Conservation (phyloP, 2,797 vertebrate species). For the Ibycter americanus region DNA sequence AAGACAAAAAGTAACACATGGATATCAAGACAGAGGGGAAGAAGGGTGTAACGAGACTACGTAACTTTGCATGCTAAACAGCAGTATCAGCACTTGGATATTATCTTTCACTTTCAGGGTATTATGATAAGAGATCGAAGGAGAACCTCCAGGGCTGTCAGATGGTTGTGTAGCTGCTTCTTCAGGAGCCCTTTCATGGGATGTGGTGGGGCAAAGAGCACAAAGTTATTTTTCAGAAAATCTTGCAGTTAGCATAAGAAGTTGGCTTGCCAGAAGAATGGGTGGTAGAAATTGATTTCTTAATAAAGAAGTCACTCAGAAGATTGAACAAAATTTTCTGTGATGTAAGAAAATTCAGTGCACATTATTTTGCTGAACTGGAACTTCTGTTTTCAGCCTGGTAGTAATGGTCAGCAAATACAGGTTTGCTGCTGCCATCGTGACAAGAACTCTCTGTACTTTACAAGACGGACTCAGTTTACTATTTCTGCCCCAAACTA, state of each 20-base stretch:
- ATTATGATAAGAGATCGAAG: neutral
- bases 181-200: neutral
- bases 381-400: neutral
- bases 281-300: neutral
- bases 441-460: neutral
- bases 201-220: neutral
- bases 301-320: neutral
- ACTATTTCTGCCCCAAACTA: neutral
- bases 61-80: neutral
- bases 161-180: neutral
- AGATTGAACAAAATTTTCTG: neutral
- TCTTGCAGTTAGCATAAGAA: neutral
- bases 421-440: neutral
- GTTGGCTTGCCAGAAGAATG: neutral
- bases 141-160: neutral
- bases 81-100: neutral
- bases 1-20: neutral
- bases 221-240: neutral
- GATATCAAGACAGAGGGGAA: neutral
- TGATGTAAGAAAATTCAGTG: neutral
- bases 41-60: neutral
- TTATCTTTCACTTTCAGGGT: neutral
- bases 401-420: neutral
- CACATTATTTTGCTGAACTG: neutral
- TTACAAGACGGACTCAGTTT: neutral